phyloP scores from a whole-genome alignment of 2,797 vertebrate genomes.

The Glossophaga mutica region DNA sequence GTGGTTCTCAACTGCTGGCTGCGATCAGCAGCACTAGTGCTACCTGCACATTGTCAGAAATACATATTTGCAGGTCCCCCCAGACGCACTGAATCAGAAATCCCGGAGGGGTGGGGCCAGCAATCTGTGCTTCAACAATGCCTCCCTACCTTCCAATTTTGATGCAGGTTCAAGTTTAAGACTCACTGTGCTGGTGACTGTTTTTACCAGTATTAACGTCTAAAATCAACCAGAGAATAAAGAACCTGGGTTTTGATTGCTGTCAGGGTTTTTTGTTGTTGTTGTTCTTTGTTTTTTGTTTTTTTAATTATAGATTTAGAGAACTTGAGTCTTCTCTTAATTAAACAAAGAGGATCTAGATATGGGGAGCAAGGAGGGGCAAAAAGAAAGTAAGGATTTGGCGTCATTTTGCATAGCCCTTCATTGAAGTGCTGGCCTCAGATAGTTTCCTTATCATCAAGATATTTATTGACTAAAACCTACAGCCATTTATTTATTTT shows the following conservation, averaged over 20 bases:
- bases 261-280: neutral
- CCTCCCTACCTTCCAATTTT: too few species aligned
- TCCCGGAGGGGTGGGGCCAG: neutral
- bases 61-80: neutral
- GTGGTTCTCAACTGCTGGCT: neutral
- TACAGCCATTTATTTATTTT: constrained; percentile 67
- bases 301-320: neutral
- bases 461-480: constrained; percentile 44
- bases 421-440: constrained; percentile 45
- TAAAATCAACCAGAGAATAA: neutral
- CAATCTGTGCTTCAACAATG: neutral
- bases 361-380: neutral
- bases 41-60: rapidly evolving
- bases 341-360: neutral
- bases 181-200: too few species aligned
- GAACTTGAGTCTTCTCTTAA: neutral
- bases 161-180: neutral
- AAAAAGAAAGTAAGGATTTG: neutral
- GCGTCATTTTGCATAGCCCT: neutral
- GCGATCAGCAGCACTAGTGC: neutral
- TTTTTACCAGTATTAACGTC: neutral
- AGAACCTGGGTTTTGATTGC: neutral
- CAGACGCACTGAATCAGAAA: neutral
- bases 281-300: neutral
- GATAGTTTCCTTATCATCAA: constrained; percentile 51